Evolutionary conservation across 2,113 vertebrate species (phyloP).

Genomic region (Calidris pugnax): DNA sequence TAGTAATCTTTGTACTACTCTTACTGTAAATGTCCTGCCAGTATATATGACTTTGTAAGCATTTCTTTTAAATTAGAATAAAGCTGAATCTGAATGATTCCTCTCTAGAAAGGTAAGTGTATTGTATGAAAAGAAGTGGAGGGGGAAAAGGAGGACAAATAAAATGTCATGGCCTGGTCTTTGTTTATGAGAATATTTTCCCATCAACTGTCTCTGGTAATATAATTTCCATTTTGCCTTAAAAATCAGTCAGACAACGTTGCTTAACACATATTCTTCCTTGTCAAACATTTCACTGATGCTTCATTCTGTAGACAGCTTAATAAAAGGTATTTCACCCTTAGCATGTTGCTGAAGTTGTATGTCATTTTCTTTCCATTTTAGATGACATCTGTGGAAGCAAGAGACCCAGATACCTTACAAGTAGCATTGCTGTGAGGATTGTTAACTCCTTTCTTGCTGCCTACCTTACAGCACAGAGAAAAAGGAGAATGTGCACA

Average conservation of each 20-base stretch:
- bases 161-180: background rate
- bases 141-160: background rate
- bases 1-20: background rate
- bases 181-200: constrained; percentile 19
- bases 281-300: constrained; percentile 55
- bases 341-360: background rate
- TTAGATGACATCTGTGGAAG: constrained; percentile 34
- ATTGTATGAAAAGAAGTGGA: background rate
- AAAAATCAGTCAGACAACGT: constrained; percentile 29
- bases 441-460: constrained; percentile 2
- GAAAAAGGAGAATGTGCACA: background rate
- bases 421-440: background rate
- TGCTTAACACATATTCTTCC: constrained; percentile 11
- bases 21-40: background rate
- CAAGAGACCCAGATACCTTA: background rate
- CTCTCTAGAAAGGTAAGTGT: background rate
- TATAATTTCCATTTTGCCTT: constrained; percentile 38
- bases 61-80: background rate
- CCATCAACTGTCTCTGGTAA: background rate
- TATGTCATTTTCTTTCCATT: constrained; percentile 29
- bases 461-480: background rate
- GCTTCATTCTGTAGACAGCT: constrained; percentile 17
- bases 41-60: background rate
- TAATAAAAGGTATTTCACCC: constrained; percentile 54
- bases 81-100: background rate